Evolutionary conservation across 2,113 vertebrate species (phyloP).

Genomic region (Catharus bicknelli): DNA sequence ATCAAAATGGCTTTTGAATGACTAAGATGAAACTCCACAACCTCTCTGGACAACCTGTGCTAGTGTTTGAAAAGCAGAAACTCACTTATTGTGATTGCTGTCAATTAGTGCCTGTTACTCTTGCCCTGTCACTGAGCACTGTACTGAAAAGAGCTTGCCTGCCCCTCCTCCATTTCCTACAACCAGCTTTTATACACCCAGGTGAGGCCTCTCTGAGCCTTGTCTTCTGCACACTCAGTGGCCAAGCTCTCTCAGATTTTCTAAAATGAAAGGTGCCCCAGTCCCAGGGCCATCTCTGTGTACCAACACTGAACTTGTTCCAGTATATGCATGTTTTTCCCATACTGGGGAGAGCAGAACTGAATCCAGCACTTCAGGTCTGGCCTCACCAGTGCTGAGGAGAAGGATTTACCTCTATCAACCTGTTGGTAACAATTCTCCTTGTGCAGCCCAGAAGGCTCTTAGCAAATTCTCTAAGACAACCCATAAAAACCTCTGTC

Average conservation of each 20-base stretch:
- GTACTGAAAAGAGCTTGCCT: not conserved
- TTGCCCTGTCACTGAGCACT: not conserved
- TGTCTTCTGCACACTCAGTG: not conserved
- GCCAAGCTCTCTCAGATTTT: not conserved
- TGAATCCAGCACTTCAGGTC: not conserved
- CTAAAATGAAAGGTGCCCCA: not conserved
- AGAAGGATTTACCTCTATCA: not conserved
- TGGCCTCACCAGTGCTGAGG: not conserved
- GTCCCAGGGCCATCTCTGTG: not conserved
- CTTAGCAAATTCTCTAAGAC: not conserved
- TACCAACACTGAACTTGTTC: not conserved
- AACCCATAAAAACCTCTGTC: not conserved
- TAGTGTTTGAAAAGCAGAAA: not conserved
- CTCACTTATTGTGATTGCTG: not conserved
- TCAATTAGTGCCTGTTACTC: not conserved
- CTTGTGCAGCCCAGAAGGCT: not conserved
- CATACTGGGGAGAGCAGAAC: not conserved
- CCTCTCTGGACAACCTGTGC: not conserved
- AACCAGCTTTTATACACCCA: not conserved
- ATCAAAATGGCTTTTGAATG: not conserved
- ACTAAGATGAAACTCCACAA: not conserved
- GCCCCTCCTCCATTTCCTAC: not conserved
- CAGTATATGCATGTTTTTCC: not conserved
- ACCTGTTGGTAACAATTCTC: not conserved
- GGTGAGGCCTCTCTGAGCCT: not conserved